Percentiles rank a stretch among this genome's conserved stretches.
phyloP scores from a whole-genome alignment of 2,888 invertebrate species.

The Drosophila antonietae region DNA sequence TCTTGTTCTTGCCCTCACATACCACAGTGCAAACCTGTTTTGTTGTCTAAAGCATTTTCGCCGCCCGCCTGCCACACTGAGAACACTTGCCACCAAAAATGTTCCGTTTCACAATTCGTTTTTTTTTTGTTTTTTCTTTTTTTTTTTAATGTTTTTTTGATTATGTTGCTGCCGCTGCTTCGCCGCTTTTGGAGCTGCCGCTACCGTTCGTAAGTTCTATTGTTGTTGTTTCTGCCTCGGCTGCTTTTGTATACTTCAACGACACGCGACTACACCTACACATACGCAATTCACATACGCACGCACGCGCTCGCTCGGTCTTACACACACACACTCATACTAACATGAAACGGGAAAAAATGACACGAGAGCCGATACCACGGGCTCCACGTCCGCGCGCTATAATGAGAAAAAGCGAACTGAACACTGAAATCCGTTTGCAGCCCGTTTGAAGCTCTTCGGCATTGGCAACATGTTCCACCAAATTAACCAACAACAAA shows the following conservation, averaged over 20 bases:
- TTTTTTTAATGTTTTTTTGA: slow-evolving; percentile 34
- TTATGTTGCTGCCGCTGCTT: slow-evolving; percentile 31
- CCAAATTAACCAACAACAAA: slow-evolving; percentile 4
- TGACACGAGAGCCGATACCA: slow-evolving; percentile 32
- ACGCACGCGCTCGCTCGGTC: slow-evolving; percentile 29
- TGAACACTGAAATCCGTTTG: slow-evolving; percentile 40
- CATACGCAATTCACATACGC: slow-evolving; percentile 29
- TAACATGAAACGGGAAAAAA: slow-evolving; percentile 41
- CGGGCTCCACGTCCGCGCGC: slow-evolving; percentile 52
- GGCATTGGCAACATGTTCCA: slow-evolving; percentile 55
- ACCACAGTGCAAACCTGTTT: slow-evolving; percentile 66
- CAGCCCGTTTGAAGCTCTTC: slow-evolving; percentile 39
- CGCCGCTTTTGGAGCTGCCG: slow-evolving; percentile 48
- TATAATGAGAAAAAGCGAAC: slow-evolving; percentile 58
- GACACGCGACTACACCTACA: slow-evolving; percentile 61
- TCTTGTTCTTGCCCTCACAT: slow-evolving; percentile 29
- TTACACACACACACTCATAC: slow-evolving; percentile 29
- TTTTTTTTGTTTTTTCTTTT: slow-evolving; percentile 23
- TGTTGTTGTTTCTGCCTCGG: slow-evolving; percentile 40
- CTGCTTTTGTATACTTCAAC: slow-evolving; percentile 46
- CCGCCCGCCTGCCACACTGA: slow-evolving; percentile 59
- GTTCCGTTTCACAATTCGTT: slow-evolving; percentile 49
- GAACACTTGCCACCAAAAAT: slow-evolving; percentile 61
- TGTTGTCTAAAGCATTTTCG: slow-evolving; percentile 65
- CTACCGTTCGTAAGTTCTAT: slow-evolving; percentile 59